Conservation (phyloP, 2,113 vertebrate genomes). For the Odobenus rosmarus region DNA sequence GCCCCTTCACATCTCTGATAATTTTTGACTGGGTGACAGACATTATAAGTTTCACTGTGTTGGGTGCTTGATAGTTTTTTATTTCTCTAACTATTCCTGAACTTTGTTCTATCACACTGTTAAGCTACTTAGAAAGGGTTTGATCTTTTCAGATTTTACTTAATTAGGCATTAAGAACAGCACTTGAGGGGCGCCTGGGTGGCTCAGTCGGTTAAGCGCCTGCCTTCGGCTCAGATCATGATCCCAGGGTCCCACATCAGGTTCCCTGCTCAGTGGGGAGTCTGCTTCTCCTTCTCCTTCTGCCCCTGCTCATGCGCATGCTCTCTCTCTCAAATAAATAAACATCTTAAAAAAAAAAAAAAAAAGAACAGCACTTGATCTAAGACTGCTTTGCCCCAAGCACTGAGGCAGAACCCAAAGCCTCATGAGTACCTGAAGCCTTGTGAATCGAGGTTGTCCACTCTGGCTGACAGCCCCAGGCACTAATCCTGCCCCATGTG, state of each 20-base stretch:
- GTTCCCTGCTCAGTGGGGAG: too few relatives aligned
- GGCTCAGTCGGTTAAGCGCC: background rate
- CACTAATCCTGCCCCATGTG: background rate
- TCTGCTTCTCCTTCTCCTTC: too few relatives aligned
- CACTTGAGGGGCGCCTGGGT: background rate
- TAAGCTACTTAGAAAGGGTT: background rate
- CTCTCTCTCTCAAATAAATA: too few relatives aligned
- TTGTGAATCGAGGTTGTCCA: background rate
- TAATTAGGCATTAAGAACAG: background rate
- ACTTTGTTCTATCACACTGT: background rate
- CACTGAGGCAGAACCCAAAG: background rate
- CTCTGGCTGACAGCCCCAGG: background rate
- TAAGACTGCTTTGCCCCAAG: background rate
- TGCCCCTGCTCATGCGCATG: too few relatives aligned
- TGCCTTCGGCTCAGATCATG: background rate
- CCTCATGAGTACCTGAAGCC: background rate
- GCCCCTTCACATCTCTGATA: background rate
- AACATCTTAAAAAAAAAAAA: too few relatives aligned
- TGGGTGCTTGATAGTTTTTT: background rate
- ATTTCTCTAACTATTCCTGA: background rate
- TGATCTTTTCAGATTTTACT: background rate
- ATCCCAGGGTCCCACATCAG: background rate
- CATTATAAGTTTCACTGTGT: background rate
- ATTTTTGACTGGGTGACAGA: background rate
- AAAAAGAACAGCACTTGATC: background rate